A percentile compares a stretch with the other conserved stretches of the same genome.
Conservation (phyloP, 2,888 invertebrate species). For the Tenthredo mesomela region DNA sequence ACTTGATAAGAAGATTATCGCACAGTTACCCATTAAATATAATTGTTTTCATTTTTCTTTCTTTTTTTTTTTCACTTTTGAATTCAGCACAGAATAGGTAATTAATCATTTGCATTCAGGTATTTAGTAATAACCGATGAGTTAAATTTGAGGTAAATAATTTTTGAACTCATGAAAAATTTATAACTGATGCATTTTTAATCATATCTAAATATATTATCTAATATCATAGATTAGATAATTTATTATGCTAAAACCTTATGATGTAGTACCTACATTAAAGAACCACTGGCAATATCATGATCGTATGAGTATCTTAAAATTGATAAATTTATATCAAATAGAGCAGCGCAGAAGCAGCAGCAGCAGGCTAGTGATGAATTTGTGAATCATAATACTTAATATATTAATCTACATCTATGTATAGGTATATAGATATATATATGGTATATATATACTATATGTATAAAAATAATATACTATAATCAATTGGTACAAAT, state of each 20-base stretch:
- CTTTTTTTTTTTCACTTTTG: background rate
- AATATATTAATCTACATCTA: background rate
- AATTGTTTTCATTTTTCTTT: too few relatives aligned
- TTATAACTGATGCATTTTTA: conserved; percentile 26
- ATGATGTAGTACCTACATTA: conserved; percentile 11
- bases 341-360: background rate
- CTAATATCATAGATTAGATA: conserved; percentile 30
- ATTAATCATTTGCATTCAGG: background rate
- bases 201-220: conserved; percentile 42
- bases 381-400: conserved; percentile 21
- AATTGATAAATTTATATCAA: conserved; percentile 4
- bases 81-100: background rate
- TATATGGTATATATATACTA: too few relatives aligned
- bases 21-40: background rate
- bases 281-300: conserved; percentile 30
- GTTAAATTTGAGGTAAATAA: background rate
- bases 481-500: conserved; percentile 51
- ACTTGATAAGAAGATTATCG: conserved; percentile 8
- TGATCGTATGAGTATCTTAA: background rate
- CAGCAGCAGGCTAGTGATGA: background rate
- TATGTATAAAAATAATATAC: conserved; percentile 12
- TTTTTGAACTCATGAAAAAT: background rate
- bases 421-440: background rate
- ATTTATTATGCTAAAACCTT: conserved; percentile 28
- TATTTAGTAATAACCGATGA: background rate